These are phyloP conservation scores for Leptocoma aspasia DNA, from an alignment of 2,113 vertebrate species.

Conservation along the genomic window DNA sequence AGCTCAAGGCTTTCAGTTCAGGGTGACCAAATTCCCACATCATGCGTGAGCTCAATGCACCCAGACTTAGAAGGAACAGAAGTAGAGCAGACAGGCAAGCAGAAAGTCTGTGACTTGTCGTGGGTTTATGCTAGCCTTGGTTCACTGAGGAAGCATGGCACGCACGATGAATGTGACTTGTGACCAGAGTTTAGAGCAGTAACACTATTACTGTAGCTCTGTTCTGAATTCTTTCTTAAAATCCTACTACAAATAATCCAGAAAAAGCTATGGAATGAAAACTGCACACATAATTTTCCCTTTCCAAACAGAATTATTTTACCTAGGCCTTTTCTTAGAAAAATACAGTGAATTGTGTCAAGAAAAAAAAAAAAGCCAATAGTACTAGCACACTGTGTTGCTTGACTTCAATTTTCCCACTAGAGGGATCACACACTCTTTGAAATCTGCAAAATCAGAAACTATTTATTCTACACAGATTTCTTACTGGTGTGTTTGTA, in stretches of 20 bases:
- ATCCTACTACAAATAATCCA: background rate
- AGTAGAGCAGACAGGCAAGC: background rate
- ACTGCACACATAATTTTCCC: background rate
- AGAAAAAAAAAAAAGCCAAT: background rate
- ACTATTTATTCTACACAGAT: background rate
- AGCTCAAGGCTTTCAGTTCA: background rate
- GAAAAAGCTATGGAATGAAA: background rate
- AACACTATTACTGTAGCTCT: background rate
- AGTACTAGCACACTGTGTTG: background rate
- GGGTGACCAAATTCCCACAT: background rate
- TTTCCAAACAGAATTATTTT: background rate
- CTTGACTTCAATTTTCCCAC: background rate
- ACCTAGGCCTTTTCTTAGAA: background rate
- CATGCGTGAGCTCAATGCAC: fast-evolving
- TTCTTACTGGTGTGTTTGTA: background rate
- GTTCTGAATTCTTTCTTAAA: background rate
- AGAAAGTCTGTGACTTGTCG: background rate
- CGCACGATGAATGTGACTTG: background rate
- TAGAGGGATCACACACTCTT: background rate
- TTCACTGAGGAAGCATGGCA: background rate
- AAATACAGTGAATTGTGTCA: background rate
- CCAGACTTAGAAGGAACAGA: background rate
- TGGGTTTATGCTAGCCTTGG: background rate
- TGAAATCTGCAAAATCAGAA: background rate
- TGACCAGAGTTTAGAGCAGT: background rate